Base-by-base conservation (phyloP, 1,140 invertebrate species). In the Sitophilus oryzae region DNA sequence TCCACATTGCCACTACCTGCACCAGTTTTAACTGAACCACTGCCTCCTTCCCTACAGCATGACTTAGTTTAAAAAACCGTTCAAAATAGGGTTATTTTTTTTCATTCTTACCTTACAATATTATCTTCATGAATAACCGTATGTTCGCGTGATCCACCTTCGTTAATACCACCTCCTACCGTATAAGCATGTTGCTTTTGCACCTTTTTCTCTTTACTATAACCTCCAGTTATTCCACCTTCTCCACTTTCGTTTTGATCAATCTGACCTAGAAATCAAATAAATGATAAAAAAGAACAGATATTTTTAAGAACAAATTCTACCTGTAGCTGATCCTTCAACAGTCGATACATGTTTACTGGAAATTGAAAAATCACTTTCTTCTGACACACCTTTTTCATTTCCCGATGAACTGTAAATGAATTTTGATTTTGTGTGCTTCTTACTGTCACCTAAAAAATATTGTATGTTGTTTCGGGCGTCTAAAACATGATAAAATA, bases 341-440 rank as follows among this genome's bases (percentile, higher is more conserved):
- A 11, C 11, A 6, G 19, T n/a, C 0, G n/a, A 20, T n/a, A 19
- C 52, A 14, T 18, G 38, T 54, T 25, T 16, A 5, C 38, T 36
- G 0, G 53, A 49, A 23, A 56, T 16, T 1, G 45, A 48, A 0
- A 56, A 21, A 25, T 49, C 42, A 43, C 43, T 46, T 36, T 35
- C 18, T 6, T 30, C 25, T 0, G n/a, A 2, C 14, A 20, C 34
- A 2, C 11, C 11, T n/a, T n/a, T 34, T 6, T 6, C 48, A 25
- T 40, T 41, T 1, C 55, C 55, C 6, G 55, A 38, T 19, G 55
- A 57, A 25, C 22, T 57, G 35, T 57, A 57, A 21, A 52, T 38
- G 1, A 56, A 23, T 37, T 42, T 43, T 20, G 53, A 38, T 40
- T 56, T 48, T 3, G 35, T 9, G n/a, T 25, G 10, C 6, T 52